phyloP scores from a whole-genome alignment of 2,888 invertebrate genomes.

The Saturnia japonica region DNA sequence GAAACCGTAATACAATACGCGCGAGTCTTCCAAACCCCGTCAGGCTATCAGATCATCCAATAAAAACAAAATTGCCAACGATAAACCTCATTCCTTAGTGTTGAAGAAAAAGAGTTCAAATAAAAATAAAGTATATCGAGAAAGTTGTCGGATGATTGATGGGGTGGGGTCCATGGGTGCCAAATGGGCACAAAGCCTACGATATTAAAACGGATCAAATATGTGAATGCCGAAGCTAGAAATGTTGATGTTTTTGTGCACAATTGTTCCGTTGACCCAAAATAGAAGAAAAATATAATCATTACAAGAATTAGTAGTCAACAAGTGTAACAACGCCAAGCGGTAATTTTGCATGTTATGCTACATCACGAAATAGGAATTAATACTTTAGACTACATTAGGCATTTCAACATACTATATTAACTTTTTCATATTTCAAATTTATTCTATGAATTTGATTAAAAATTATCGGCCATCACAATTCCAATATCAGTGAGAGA shows the following conservation, averaged over 20 bases:
- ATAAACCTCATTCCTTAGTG: conserved; percentile 30
- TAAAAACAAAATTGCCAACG: conserved; percentile 24
- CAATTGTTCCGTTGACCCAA: background rate
- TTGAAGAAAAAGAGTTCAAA: conserved; percentile 31
- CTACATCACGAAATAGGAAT: too few relatives aligned
- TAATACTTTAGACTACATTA: too few relatives aligned
- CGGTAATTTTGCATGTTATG: too few relatives aligned
- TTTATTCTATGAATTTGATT: too few relatives aligned
- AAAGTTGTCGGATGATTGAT: conserved; percentile 38
- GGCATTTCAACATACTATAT: too few relatives aligned
- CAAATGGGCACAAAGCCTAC: too few relatives aligned
- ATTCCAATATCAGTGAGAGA: too few relatives aligned
- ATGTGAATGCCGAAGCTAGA: background rate
- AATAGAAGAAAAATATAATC: background rate
- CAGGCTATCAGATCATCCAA: conserved; percentile 3
- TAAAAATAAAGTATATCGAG: conserved; percentile 37
- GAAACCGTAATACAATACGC: background rate
- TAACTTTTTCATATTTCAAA: too few relatives aligned
- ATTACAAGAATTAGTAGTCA: background rate
- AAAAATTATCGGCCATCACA: too few relatives aligned
- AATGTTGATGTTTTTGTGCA: background rate
- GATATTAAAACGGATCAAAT: conserved; percentile 6
- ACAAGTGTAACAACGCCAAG: too few relatives aligned
- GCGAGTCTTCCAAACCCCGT: background rate
- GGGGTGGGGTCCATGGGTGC: too few relatives aligned